phyloP scores from a whole-genome alignment of 2,797 vertebrate genomes.

The Ciconia nigra region DNA sequence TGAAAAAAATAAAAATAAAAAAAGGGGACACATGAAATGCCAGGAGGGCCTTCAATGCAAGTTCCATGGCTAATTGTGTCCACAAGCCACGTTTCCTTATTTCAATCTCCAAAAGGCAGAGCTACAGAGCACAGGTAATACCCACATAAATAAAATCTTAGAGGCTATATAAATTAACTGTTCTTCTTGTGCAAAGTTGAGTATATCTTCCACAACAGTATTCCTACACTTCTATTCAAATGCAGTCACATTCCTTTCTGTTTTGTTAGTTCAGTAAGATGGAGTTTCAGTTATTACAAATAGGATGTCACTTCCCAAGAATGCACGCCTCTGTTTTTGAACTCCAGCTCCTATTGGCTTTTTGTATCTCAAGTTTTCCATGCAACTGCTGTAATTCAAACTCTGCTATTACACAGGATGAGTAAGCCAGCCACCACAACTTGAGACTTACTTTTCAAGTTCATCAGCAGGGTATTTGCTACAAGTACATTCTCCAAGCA shows the following conservation, averaged over 20 bases:
- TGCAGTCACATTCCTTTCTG: constrained; percentile 69
- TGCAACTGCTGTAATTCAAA: neutral
- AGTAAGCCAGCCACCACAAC: neutral
- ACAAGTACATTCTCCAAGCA: neutral
- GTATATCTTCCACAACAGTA: neutral
- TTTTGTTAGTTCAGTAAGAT: neutral
- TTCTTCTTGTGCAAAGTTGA: neutral
- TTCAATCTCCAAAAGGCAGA: neutral
- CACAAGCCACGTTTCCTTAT: neutral
- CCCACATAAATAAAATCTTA: neutral
- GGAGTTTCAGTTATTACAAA: constrained; percentile 66
- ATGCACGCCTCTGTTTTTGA: constrained; percentile 42
- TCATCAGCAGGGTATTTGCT: neutral
- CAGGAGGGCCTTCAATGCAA: neutral
- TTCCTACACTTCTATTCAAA: neutral
- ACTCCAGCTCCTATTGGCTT: constrained; percentile 5
- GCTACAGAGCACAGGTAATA: neutral
- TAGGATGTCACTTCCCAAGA: constrained; percentile 68
- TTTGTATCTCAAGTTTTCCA: constrained; percentile 33
- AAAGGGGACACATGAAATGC: neutral
- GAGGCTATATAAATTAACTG: neutral
- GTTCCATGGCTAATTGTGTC: neutral
- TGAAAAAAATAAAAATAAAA: too few species aligned
- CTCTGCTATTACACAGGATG: neutral
- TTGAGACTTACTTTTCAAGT: neutral